Conservation (phyloP, 23 tunicate species). For the Pegea sp. region DNA sequence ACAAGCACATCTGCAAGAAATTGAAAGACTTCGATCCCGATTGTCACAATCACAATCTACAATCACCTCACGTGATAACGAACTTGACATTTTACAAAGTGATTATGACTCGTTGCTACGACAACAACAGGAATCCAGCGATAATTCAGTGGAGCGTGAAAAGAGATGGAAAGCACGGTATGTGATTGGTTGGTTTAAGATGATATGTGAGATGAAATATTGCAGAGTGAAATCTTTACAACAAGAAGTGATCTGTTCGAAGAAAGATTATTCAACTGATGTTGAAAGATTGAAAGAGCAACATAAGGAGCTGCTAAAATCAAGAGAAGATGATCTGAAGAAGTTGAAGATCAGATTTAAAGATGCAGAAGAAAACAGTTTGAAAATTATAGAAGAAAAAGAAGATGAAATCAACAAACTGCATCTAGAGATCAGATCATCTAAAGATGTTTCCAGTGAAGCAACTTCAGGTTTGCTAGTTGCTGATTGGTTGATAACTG, state of each 20-base stretch:
- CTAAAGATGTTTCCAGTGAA: too few relatives aligned
- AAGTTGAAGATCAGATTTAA: too few relatives aligned
- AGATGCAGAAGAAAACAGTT: too few relatives aligned
- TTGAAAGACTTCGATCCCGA: conserved; percentile 18
- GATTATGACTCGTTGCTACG: conserved; percentile 68
- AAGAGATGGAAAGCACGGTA: conserved; percentile 80
- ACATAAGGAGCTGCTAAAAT: conserved; percentile 11
- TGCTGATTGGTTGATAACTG: too few relatives aligned
- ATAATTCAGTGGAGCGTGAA: conserved; percentile 69
- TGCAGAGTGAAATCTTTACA: conserved; percentile 58
- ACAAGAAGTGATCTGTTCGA: conserved; percentile 68
- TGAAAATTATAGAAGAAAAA: too few relatives aligned
- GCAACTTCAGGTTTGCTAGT: too few relatives aligned
- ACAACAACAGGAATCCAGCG: conserved; percentile 67
- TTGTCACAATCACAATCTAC: conserved; percentile 33
- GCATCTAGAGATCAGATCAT: too few relatives aligned
- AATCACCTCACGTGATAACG: conserved; percentile 50
- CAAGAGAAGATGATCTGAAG: too few relatives aligned
- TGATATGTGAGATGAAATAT: not conserved
- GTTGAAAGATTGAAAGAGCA: conserved; percentile 14
- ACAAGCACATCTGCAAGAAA: not conserved
- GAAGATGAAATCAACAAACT: too few relatives aligned
- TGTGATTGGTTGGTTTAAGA: too few relatives aligned
- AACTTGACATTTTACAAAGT: conserved; percentile 57
- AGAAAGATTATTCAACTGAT: too few relatives aligned